phyloP scores from a whole-genome alignment of 2,888 invertebrate species.

The Plebejus argus region DNA sequence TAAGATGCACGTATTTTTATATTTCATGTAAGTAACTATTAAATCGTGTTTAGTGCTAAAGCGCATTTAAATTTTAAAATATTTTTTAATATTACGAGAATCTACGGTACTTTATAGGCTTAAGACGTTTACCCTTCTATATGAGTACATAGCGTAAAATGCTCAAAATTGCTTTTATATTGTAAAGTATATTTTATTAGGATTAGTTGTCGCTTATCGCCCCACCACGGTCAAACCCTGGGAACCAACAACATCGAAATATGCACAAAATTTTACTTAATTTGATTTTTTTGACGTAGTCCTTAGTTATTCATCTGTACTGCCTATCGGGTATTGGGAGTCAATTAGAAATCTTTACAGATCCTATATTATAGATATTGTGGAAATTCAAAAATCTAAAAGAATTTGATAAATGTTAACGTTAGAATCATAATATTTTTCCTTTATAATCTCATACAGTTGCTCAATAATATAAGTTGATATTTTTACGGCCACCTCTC shows the following conservation, averaged over 20 bases:
- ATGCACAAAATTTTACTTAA: not conserved
- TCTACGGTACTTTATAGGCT: constrained; percentile 13
- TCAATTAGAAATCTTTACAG: constrained; percentile 3
- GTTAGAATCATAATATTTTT: not conserved
- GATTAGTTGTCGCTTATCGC: not conserved
- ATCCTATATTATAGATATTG: too few relatives aligned
- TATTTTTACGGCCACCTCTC: not conserved
- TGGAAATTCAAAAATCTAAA: not conserved
- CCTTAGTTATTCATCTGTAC: not conserved
- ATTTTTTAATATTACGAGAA: constrained; percentile 19
- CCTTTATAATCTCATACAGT: constrained; percentile 7
- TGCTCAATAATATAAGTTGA: constrained; percentile 3
- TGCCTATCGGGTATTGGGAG: not conserved
- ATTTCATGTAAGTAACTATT: constrained; percentile 14
- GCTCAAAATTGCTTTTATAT: constrained; percentile 27
- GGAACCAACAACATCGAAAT: constrained; percentile 27
- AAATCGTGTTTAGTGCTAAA: constrained; percentile 24
- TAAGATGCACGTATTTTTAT: constrained; percentile 31
- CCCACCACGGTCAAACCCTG: not conserved
- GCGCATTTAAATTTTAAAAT: constrained; percentile 22
- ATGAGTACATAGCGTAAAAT: constrained; percentile 19
- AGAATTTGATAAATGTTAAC: not conserved
- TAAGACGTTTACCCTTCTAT: constrained; percentile 21
- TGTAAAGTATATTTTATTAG: constrained; percentile 12
- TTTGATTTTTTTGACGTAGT: not conserved